Percentiles rank a stretch among this genome's conserved stretches.
These are phyloP conservation scores for Coleophora flavipennella DNA, from an alignment of 2,888 invertebrate genomes.

Conservation along the genomic window DNA sequence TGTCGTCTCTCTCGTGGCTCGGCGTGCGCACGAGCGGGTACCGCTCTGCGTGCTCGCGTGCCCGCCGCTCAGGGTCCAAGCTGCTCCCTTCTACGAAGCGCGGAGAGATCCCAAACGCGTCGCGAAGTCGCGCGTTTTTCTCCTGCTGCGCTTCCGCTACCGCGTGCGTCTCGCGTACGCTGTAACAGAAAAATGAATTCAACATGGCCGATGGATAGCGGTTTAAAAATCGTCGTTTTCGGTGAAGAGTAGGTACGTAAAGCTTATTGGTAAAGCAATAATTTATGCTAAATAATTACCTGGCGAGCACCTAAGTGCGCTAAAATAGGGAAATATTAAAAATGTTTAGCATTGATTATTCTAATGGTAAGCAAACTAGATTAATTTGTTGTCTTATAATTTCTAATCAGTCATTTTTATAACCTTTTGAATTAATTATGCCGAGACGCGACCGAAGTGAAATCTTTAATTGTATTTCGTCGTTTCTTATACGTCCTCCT, in stretches of 20 bases:
- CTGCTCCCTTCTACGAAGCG: conserved; percentile 95
- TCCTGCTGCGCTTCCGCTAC: conserved; percentile 96
- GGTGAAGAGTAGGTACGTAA: too few relatives aligned
- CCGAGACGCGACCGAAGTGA: too few relatives aligned
- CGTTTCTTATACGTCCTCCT: too few relatives aligned
- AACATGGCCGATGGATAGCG: conserved; percentile 11
- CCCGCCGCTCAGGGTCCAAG: conserved; percentile 82
- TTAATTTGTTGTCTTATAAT: conserved; percentile 14
- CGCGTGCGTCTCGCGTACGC: conserved; percentile 96
- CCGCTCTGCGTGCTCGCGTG: conserved; percentile 64
- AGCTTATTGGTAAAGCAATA: conserved; percentile 12
- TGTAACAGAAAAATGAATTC: conserved; percentile 37
- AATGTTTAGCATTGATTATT: conserved; percentile 26
- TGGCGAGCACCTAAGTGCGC: conserved; percentile 65
- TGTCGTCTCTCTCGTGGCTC: conserved; percentile 74
- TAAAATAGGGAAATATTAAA: conserved; percentile 59
- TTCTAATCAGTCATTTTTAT: too few relatives aligned
- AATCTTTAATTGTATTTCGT: conserved; percentile 18
- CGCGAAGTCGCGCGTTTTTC: conserved; percentile 93
- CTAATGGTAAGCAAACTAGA: conserved; percentile 24
- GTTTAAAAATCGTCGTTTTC: neutral
- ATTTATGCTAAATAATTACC: conserved; percentile 53
- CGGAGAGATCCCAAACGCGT: conserved; percentile 95
- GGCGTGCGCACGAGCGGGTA: conserved; percentile 86
- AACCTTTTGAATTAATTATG: too few relatives aligned